Percentiles rank a stretch among this genome's conserved stretches.
Evolutionary conservation across 2,797 vertebrate species (phyloP).

Genomic region (Leptoclinus maculatus): DNA sequence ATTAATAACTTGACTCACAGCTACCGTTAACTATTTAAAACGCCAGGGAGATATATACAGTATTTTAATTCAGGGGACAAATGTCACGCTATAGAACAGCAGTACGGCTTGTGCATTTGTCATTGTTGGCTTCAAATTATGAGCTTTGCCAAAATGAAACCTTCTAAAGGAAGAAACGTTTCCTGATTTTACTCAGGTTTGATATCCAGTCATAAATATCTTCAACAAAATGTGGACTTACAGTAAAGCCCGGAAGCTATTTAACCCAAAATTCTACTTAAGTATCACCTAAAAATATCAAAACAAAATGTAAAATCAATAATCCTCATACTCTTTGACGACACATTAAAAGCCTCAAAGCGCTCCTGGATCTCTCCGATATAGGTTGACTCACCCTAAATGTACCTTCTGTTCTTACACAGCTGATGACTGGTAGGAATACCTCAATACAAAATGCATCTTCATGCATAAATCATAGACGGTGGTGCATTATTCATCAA

Average conservation of each 20-base stretch:
- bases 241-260: background rate
- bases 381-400: slow-evolving; percentile 30
- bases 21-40: background rate
- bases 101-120: background rate
- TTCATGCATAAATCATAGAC: slow-evolving; percentile 80
- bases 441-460: slow-evolving; percentile 72
- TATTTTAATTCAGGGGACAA: slow-evolving; percentile 3
- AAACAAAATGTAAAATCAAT: background rate
- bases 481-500: slow-evolving; percentile 81
- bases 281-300: slow-evolving; percentile 13
- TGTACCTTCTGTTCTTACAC: slow-evolving; percentile 64
- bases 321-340: slow-evolving; percentile 29
- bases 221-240: background rate
- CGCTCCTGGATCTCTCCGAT: slow-evolving; percentile 18
- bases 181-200: background rate
- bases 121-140: background rate
- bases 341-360: slow-evolving; percentile 22
- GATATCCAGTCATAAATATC: background rate
- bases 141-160: background rate
- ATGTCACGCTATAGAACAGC: background rate
- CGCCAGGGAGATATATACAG: background rate
- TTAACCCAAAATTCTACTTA: background rate
- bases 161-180: background rate
- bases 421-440: slow-evolving; percentile 68
- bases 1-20: slow-evolving; percentile 49